These are phyloP conservation scores for Pemphredon lugubris DNA, from an alignment of 2,888 invertebrate genomes.

Conservation along the genomic window DNA sequence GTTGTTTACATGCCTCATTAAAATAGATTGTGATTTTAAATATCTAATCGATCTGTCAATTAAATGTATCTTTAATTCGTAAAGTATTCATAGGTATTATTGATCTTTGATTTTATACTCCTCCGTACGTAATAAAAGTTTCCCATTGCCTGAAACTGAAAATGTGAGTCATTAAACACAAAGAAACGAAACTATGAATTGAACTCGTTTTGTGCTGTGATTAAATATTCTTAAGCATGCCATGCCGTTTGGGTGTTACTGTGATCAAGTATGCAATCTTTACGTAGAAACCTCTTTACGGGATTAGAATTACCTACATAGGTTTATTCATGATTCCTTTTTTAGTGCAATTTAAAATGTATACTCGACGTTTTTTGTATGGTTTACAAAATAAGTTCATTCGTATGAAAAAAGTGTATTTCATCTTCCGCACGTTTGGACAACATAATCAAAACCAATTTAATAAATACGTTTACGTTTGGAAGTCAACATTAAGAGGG, in stretches of 20 bases:
- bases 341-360: constrained; percentile 48
- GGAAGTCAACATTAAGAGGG: neutral
- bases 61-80: constrained; percentile 26
- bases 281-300: constrained; percentile 43
- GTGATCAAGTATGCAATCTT: constrained; percentile 61
- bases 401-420: constrained; percentile 9
- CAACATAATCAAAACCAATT: neutral
- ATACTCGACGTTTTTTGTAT: constrained; percentile 19
- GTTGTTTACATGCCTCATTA: constrained; percentile 26
- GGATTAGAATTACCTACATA: constrained; percentile 32
- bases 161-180: constrained; percentile 35
- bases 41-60: constrained; percentile 21
- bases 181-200: constrained; percentile 39
- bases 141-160: constrained; percentile 37
- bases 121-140: constrained; percentile 17
- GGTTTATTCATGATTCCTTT: constrained; percentile 27
- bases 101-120: constrained; percentile 20
- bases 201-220: constrained; percentile 66
- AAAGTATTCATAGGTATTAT: neutral
- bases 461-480: constrained; percentile 16
- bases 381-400: constrained; percentile 10
- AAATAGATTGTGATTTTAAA: constrained; percentile 33
- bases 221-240: constrained; percentile 62
- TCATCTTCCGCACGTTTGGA: too few relatives aligned
- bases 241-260: constrained; percentile 57